A percentile compares a stretch with the other conserved stretches of the same genome.
These are phyloP conservation scores for Cyanistes caeruleus DNA, from an alignment of 2,113 vertebrate species.

Conservation along the genomic window DNA sequence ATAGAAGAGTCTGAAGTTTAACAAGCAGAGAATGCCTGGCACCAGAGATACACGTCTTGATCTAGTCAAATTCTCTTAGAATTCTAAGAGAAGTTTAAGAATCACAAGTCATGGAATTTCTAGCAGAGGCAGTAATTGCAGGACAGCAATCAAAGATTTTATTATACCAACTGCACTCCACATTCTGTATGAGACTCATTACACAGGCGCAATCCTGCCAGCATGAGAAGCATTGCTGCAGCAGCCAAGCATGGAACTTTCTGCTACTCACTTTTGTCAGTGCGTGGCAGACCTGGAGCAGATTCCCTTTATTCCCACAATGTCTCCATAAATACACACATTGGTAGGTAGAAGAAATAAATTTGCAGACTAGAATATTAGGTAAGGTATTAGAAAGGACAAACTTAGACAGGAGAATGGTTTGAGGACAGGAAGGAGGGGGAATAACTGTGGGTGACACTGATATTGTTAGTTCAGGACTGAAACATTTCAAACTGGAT, in stretches of 20 bases:
- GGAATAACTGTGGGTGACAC: background rate
- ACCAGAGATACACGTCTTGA: background rate
- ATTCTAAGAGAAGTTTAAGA: background rate
- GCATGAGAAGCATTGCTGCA: background rate
- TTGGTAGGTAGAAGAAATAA: background rate
- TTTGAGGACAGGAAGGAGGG: background rate
- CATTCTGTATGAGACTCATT: background rate
- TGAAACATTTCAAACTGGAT: background rate
- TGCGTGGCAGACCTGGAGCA: rapidly evolving
- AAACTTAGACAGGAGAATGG: background rate
- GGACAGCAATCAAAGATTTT: background rate
- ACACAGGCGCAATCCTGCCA: background rate
- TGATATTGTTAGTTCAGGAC: background rate
- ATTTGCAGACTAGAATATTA: background rate
- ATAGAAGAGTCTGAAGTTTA: background rate
- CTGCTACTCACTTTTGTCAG: background rate
- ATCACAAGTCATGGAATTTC: background rate
- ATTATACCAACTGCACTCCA: background rate
- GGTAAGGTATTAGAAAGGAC: background rate
- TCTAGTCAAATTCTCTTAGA: background rate
- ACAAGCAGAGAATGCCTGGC: background rate
- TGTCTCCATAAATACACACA: background rate
- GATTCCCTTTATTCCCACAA: background rate
- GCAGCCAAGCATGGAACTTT: background rate
- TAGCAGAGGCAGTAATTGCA: background rate